Evolutionary conservation across 1,140 invertebrate species (phyloP).

Genomic region (Lordiphosa collinella): DNA sequence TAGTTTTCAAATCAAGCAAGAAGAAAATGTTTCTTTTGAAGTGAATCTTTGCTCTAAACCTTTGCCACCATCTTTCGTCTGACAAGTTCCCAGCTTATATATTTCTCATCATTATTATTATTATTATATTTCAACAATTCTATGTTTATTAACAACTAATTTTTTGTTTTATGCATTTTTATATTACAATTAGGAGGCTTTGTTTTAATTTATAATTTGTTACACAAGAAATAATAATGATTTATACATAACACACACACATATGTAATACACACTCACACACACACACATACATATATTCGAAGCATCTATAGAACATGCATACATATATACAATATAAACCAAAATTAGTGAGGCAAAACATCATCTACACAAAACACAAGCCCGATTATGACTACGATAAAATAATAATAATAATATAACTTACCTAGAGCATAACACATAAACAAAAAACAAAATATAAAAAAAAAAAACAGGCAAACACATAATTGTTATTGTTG

Average conservation of each 20-base stretch:
- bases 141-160: too few relatives aligned
- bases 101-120: constrained; percentile 1
- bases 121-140: background rate
- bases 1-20: background rate
- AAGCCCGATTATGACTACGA: constrained; percentile 3
- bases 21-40: background rate
- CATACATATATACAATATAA: constrained; percentile 26
- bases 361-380: background rate
- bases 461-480: constrained; percentile 18
- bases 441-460: constrained; percentile 14
- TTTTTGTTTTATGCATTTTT: constrained; percentile 44
- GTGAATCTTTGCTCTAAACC: too few relatives aligned
- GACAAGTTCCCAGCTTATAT: constrained; percentile 1
- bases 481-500: constrained; percentile 76
- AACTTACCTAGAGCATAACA: too few relatives aligned
- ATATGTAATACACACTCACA: constrained; percentile 27
- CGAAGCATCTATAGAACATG: constrained; percentile 55
- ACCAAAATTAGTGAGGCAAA: constrained; percentile 8
- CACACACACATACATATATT: constrained; percentile 43
- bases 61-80: background rate
- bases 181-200: constrained; percentile 61
- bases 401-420: background rate
- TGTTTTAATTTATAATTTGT: constrained; percentile 51
- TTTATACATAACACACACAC: constrained; percentile 30
- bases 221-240: constrained; percentile 26